Evolutionary conservation across 2,113 vertebrate genomes (phyloP), one percentile per base, ranked within the genome.

Genomic region (Glaucomys volans): DNA sequence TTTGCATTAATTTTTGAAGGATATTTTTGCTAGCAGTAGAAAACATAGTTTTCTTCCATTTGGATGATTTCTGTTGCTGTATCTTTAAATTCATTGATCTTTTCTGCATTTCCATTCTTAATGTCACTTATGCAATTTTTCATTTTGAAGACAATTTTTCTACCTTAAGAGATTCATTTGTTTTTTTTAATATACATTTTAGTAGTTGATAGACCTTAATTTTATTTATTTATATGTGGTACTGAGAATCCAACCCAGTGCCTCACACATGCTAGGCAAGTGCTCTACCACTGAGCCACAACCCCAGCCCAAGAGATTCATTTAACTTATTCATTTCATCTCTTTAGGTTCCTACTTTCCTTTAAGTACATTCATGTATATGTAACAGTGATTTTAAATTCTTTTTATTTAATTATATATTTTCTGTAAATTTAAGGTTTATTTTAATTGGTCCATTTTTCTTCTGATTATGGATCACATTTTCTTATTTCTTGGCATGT

Each of bases 1-100:
- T 85, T 90, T 75, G 30, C 11, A n/a, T 77, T 47, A 30, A 71
- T 40, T 77, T 74, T 64, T 66, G n/a, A 50, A 64, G 54, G 54
- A 75, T 20, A 32, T 74, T 89, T 82, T 83, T 83, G 30, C 26
- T 79, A 28, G 16, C 40, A 86, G n/a, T 83, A 79, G 72, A 59
- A 37, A 62, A 79, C 28, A 62, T 30, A 28, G 20, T 79, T 95
- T 85, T 85, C 26, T 94, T 93, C 30, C 54, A 44, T 87, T 93
- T 93, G 40, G 62, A 18, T 40, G 74, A 3, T 67, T n/a, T 86
- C 10, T 52, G 52, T 52, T 52, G 52, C 13, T 57, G 54, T 22
- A 57, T 57, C 54, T 57, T 24, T 20, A 77, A 37, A 16, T 83
- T 89, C 28, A 42, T 90, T 90, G 37, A 24, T 32, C 28, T 76